Evolutionary conservation across 1,140 invertebrate genomes (phyloP), one percentile per base, ranked within the genome.

Genomic region (Drosophila tsacasi): DNA sequence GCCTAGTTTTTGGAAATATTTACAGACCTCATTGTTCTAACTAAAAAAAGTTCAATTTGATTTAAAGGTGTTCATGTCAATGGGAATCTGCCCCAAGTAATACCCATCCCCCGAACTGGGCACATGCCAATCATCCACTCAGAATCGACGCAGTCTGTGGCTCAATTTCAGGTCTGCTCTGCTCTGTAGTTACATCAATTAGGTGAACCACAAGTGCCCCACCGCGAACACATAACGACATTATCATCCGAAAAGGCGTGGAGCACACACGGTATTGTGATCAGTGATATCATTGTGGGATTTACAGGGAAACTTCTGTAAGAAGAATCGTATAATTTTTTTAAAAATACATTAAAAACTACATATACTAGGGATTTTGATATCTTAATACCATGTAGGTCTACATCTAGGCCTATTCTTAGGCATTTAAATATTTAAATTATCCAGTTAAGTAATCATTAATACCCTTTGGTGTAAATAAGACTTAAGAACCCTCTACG

Each of bases 101-200:
- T 19, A 67, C 30, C 37, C 39, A 23, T 23, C 32, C 15, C 32
- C 32, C 30, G 67, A 54, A 37, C 52, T 27, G 40, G 71, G 73
- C 71, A 76, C 73, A 75, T 65, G 73, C 72, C 71, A 76, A 37
- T 73, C 69, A 42, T 39, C 12, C 68, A 73, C 55, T 60, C 54
- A 50, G 37, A 60, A 57, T 59, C 27, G 27, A 35, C 27, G 27
- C 52, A 37, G 21, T 42, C 40, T 13, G 39, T 25, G 64, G 35
- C 64, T 68, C 60, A n/a, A 32, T 46, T 47, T 37, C 62, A 65
- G 58, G 21, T 25, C 37, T 35, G 54, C 61, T 3, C 25, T 42
- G 27, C 27, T 72, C 37, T 44, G 37, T 61, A 73, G 71, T 63
- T 76, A 76, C 74, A 76, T 76, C 74, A 76, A 76, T 76, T 66